These are phyloP conservation scores for Sylvicola fuscatus DNA, from an alignment of 2,888 invertebrate species.

Conservation along the genomic window DNA sequence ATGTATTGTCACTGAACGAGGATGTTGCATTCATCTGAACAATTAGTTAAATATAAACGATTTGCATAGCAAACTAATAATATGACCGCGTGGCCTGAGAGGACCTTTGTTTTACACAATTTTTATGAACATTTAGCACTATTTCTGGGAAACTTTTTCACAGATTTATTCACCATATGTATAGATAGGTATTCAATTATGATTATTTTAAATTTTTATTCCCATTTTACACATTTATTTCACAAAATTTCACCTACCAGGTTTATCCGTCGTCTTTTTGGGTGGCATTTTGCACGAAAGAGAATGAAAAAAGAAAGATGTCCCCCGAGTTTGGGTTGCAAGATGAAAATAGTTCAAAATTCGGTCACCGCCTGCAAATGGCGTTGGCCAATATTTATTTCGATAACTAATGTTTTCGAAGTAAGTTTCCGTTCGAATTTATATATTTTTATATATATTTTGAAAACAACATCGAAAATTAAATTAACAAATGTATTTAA, in stretches of 20 bases:
- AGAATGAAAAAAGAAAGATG: neutral
- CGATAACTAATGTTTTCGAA: too few relatives aligned
- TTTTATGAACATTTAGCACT: neutral
- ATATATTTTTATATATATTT: too few relatives aligned
- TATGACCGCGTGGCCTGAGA: conserved; percentile 12
- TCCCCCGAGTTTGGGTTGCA: too few relatives aligned
- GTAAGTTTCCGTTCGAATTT: too few relatives aligned
- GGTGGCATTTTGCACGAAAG: conserved; percentile 54
- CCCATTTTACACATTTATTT: conserved; percentile 10
- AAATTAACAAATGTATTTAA: too few relatives aligned
- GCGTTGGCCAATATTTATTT: too few relatives aligned
- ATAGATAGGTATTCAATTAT: too few relatives aligned
- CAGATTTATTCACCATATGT: too few relatives aligned
- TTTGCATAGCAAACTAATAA: conserved; percentile 1
- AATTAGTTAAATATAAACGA: conserved; percentile 1
- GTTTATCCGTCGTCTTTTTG: conserved; percentile 68
- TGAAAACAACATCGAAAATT: too few relatives aligned
- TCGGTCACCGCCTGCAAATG: too few relatives aligned
- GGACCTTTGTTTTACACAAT: neutral
- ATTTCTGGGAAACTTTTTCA: neutral
- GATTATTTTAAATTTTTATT: conserved; percentile 5
- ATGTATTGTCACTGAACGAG: too few relatives aligned
- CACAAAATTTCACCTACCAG: conserved; percentile 39
- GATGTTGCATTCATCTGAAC: too few relatives aligned
- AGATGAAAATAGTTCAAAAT: neutral